Percentiles rank a stretch among this genome's conserved stretches.
These are phyloP conservation scores for Scytalopus superciliaris DNA, from an alignment of 2,113 vertebrate genomes.

Conservation along the genomic window DNA sequence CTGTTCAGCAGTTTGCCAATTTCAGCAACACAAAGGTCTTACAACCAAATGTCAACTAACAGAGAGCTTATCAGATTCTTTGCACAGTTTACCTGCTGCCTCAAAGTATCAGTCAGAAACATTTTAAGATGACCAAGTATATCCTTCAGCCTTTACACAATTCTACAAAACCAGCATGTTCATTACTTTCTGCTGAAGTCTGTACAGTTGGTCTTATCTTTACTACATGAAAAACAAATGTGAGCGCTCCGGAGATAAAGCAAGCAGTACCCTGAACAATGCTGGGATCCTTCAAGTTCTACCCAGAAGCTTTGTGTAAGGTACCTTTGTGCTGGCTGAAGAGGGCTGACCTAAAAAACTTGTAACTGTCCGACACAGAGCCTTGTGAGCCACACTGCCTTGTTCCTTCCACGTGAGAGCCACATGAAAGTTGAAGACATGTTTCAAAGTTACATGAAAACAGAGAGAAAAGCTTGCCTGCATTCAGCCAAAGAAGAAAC, in stretches of 20 bases:
- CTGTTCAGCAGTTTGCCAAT: background rate
- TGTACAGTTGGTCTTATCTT: background rate
- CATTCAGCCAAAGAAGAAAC: background rate
- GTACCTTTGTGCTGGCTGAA: background rate
- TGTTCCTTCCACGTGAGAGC: fast-evolving
- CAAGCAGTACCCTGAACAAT: background rate
- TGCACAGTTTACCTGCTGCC: background rate
- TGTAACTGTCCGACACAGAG: background rate
- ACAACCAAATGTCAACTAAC: background rate
- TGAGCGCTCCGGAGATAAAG: background rate
- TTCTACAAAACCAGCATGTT: background rate
- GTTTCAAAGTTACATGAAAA: background rate
- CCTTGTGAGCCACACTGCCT: background rate
- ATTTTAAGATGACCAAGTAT: background rate
- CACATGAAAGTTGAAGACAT: background rate
- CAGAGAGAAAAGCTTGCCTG: background rate
- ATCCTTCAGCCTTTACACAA: background rate
- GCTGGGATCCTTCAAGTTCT: background rate
- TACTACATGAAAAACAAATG: background rate
- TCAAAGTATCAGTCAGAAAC: background rate
- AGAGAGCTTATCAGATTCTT: background rate
- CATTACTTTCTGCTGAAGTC: background rate
- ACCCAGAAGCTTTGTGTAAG: background rate
- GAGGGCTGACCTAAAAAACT: background rate
- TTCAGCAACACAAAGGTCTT: background rate